Percentiles rank a stretch among this genome's conserved stretches.
phyloP scores from a whole-genome alignment of 2,888 invertebrate species.

The Eupithecia subfuscata region DNA sequence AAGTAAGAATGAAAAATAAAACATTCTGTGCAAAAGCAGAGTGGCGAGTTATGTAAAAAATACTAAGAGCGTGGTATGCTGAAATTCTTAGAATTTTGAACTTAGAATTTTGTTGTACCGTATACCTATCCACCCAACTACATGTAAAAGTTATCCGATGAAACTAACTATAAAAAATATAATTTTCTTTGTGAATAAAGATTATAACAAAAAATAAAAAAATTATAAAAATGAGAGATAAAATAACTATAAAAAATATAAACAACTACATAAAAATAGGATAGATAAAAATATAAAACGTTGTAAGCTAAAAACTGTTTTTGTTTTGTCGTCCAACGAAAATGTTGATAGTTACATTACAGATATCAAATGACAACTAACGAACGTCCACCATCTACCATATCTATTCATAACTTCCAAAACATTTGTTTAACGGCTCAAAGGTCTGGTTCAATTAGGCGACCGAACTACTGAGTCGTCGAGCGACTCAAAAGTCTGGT shows the following conservation, averaged over 20 bases:
- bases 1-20: constrained; percentile 6
- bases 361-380: neutral
- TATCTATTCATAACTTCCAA: neutral
- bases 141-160: neutral
- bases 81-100: neutral
- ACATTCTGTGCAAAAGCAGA: neutral
- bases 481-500: too few species aligned
- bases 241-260: too few species aligned
- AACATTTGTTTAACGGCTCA: neutral
- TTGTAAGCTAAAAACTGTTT: neutral
- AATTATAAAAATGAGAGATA: too few species aligned
- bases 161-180: too few species aligned
- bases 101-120: neutral
- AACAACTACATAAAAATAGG: too few species aligned
- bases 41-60: constrained; percentile 12
- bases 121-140: neutral
- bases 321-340: neutral
- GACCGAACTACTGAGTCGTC: too few species aligned
- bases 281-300: neutral
- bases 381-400: neutral
- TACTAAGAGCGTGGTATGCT: neutral
- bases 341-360: neutral
- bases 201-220: too few species aligned
- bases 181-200: too few species aligned
- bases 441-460: too few species aligned